phyloP scores from a whole-genome alignment of 2,888 invertebrate genomes.

The Melanostoma scalare region DNA sequence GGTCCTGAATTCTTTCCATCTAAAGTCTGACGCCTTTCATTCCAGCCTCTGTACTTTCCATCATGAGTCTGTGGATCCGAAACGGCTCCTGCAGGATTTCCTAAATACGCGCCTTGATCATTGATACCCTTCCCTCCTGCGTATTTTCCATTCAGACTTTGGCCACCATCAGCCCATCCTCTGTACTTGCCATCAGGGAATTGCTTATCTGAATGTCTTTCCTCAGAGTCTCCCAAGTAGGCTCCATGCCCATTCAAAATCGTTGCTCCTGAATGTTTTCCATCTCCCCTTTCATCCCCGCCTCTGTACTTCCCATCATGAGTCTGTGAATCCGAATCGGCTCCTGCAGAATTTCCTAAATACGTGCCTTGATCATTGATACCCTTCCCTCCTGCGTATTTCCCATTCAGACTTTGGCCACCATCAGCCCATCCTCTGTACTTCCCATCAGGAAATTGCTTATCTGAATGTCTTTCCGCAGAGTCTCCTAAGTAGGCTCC shows the following conservation, averaged over 20 bases:
- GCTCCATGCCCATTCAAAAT: no score
- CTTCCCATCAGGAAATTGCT: neutral
- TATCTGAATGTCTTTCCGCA: no score
- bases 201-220: neutral
- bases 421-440: conserved; percentile 10
- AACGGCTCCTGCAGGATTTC: neutral
- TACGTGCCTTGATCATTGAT: neutral
- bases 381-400: neutral
- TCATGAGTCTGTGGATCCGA: neutral
- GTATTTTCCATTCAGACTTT: neutral
- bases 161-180: neutral
- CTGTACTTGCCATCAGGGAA: conserved; percentile 1
- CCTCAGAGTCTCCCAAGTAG: no score
- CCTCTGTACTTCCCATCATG: conserved; percentile 1
- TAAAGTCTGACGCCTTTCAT: neutral
- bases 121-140: neutral
- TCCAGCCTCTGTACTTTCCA: neutral
- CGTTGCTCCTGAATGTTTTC: neutral
- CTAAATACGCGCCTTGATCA: neutral
- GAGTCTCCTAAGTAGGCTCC: no score
- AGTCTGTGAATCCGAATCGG: neutral
- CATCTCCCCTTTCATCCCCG: neutral
- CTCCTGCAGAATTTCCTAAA: no score
- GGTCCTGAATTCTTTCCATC: no score
- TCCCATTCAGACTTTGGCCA: conserved; percentile 2